Evolutionary conservation across 2,113 vertebrate genomes (phyloP), one percentile per base, ranked within the genome.

Genomic region (Mionectes macconnelli): DNA sequence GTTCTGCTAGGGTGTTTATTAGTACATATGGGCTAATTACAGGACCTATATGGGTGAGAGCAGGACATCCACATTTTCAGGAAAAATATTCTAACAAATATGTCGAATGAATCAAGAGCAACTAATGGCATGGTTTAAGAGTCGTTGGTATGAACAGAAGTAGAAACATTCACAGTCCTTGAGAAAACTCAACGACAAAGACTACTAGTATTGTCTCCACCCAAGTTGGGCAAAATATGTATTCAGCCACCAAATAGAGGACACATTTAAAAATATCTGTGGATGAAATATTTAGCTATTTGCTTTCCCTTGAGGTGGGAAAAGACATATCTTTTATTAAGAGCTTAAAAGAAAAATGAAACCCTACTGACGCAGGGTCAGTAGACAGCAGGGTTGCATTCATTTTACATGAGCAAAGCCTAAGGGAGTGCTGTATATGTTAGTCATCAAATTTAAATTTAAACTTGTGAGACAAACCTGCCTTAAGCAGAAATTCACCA

Each of bases 391-490:
- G 68, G 47, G 37, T 35, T 95, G 49, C 68, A 84, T 93, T 89
- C 75, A 88, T 93, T 96, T 84, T 90, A 40, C 56, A 92, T 89
- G 76, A 89, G 79, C 56, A 72, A 80, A 94, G 60, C 90, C 83
- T 84, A 78, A 74, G 92, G 93, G 85, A 94, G 24, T n/a, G n/a
- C 56, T 95, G 27, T 77, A 39, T 74, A 91, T 70, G 44, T 86
- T 96, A 95, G 87, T 93, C 79, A 95, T 88, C 90, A 93, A 50
- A 90, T 90, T 96, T 91, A 91, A 89, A 95, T 72, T 85, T 81
- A 76, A 94, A 88, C 64, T 90, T 74, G 47, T 27, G 79, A 88
- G 78, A 60, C 82, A 90, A 92, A 60, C 33, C 37, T 66, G 82
- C 77, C 78, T 87, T 77, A 67, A 86, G 83, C 55, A 81, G 60